Percentiles rank a stretch among this genome's conserved stretches.
These are phyloP conservation scores for Ophioninae sp. DNA, from an alignment of 2,888 invertebrate species.

Conservation along the genomic window DNA sequence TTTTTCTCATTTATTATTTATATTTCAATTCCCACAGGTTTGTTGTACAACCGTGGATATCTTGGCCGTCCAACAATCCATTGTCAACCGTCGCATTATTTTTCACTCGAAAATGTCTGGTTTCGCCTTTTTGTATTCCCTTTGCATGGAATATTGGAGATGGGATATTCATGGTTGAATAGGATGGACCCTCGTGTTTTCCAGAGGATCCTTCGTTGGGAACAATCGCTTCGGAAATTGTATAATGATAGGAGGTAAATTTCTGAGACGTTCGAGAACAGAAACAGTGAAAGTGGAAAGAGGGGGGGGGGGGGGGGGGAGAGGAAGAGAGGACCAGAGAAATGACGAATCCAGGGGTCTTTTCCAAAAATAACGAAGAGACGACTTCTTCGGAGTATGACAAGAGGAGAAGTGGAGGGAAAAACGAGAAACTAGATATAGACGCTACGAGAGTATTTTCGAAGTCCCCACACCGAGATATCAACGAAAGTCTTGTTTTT, in stretches of 20 bases:
- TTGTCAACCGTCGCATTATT: not conserved
- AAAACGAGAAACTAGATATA: constrained; percentile 35
- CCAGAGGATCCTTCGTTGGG: not conserved
- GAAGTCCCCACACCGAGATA: constrained; percentile 59
- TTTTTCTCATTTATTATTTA: not conserved
- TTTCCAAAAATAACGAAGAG: constrained; percentile 63
- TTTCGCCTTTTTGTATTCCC: not conserved
- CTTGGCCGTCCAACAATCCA: not conserved
- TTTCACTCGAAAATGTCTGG: not conserved
- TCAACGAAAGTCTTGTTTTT: constrained; percentile 39
- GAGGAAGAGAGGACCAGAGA: constrained; percentile 18
- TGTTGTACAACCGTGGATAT: not conserved
- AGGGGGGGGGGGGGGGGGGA: not conserved
- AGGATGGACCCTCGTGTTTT: not conserved
- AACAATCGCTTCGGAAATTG: not conserved
- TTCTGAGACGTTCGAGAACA: not conserved
- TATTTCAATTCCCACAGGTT: constrained; percentile 1
- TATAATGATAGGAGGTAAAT: not conserved
- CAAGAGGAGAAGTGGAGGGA: constrained; percentile 38
- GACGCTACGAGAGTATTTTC: constrained; percentile 47
- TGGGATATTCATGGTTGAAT: not conserved
- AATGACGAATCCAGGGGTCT: constrained; percentile 57
- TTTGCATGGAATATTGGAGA: not conserved
- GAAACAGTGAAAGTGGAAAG: constrained; percentile 1
- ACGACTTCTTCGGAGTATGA: constrained; percentile 44